Percentiles rank a stretch among this genome's conserved stretches.
phyloP scores from a whole-genome alignment of 2,888 invertebrate genomes.

The Neoascia interrupta region DNA sequence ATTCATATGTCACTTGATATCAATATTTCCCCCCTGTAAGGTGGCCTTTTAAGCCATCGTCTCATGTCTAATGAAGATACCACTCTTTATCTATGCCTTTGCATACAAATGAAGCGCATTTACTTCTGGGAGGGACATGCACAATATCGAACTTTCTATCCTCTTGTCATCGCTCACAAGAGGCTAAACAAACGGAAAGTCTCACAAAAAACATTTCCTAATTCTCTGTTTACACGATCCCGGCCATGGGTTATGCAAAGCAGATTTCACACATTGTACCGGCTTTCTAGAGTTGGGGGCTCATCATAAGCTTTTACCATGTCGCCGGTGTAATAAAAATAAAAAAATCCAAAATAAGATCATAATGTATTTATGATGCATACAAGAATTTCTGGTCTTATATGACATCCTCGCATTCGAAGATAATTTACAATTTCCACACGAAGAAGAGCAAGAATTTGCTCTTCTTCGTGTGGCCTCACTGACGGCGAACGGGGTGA shows the following conservation, averaged over 20 bases:
- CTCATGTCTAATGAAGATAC: no score
- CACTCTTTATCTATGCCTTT: neutral
- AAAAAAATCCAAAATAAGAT: conserved; percentile 42
- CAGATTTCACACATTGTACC: conserved; percentile 35
- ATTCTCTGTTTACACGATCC: conserved; percentile 44
- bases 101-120: conserved; percentile 32
- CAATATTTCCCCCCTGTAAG: no score
- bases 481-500: no score
- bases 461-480: no score
- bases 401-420: conserved; percentile 17
- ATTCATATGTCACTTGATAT: no score
- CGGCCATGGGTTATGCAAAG: conserved; percentile 48
- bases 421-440: conserved; percentile 39
- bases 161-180: neutral
- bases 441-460: no score
- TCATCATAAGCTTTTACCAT: conserved; percentile 26
- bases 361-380: conserved; percentile 56
- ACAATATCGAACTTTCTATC: neutral
- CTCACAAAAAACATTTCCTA: conserved; percentile 8
- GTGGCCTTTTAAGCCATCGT: no score
- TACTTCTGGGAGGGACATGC: conserved; percentile 27
- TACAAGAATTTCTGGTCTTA: neutral
- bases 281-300: neutral
- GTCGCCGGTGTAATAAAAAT: conserved; percentile 42
- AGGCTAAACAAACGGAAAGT: conserved; percentile 2